phyloP scores from a whole-genome alignment of 2,113 vertebrate genomes.

The Gadus macrocephalus region DNA sequence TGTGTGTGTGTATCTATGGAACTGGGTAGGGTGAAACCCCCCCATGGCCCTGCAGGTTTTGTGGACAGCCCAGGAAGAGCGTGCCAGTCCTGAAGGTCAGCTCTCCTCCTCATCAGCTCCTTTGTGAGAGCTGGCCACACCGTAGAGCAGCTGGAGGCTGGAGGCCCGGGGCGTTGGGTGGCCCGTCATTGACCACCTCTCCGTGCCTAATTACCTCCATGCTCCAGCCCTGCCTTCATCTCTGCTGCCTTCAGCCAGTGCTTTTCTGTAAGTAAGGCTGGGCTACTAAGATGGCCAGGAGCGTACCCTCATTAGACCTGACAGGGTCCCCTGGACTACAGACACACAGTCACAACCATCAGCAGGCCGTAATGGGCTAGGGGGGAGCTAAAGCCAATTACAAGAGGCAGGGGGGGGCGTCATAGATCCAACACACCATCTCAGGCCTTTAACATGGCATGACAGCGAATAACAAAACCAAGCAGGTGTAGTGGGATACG shows the following conservation, averaged over 20 bases:
- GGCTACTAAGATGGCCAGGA: constrained; percentile 59
- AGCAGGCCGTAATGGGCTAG: constrained; percentile 43
- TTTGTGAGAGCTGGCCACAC: constrained; percentile 47
- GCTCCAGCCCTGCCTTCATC: constrained; percentile 45
- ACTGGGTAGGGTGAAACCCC: constrained; percentile 21
- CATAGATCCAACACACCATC: constrained; percentile 17
- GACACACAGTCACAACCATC: constrained; percentile 17
- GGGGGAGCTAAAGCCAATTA: constrained; percentile 40
- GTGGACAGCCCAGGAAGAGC: constrained; percentile 55
- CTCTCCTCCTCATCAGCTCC: constrained; percentile 62
- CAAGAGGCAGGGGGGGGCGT: constrained; percentile 28
- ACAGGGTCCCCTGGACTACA: constrained; percentile 56
- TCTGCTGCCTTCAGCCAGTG: constrained; percentile 47
- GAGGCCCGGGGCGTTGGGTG: constrained; percentile 45
- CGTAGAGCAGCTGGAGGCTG: constrained; percentile 58
- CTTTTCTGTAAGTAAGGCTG: constrained; percentile 69
- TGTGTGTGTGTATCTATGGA: not conserved
- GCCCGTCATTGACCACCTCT: constrained; percentile 70
- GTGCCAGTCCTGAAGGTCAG: constrained; percentile 72
- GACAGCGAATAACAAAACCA: constrained; percentile 25
- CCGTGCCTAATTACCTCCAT: constrained; percentile 71
- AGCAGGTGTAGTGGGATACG: not conserved
- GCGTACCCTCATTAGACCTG: constrained; percentile 69
- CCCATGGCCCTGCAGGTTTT: constrained; percentile 54
- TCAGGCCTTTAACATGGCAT: constrained; percentile 23